Evolutionary conservation across 2,888 invertebrate genomes (phyloP), one percentile per base, ranked within the genome.

Genomic region (Drosophila merina): DNA sequence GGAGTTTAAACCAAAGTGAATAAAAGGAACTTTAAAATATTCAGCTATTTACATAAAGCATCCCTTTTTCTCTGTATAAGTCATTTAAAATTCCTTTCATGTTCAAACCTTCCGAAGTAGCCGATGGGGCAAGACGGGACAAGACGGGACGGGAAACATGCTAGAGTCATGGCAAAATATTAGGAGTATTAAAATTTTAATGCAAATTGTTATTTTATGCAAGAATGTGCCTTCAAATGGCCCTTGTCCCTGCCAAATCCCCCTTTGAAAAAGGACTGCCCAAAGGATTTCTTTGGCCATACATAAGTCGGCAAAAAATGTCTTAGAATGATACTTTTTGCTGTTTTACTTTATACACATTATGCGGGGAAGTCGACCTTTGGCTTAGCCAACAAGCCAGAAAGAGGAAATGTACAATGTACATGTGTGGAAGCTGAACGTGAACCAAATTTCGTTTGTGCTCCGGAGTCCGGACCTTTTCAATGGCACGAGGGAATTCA

Each of bases 141-240:
- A 20, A 33, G 8, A 33, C 9, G n/a, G 14, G 40, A 40, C 42
- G 42, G 40, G 76, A 58, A 64, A 75, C 31, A 73, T 55, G 58
- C 47, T 69, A 76, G 67, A 68, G 75, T 72, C 72, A 73, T 72
- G 72, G 71, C 72, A 67, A 86, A 80, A 87, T 84, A 86, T 84
- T 88, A 86, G 66, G 82, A 80, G 87, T 79, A 85, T 85, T 83
- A 79, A 71, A 82, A 80, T 80, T 86, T 77, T 87, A 83, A 87
- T 83, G 86, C 83, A 85, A 85, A 85, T 83, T 85, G 86, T 85
- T 85, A 87, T 85, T 87, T 85, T 80, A 85, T 85, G 80, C 88
- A 85, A 83, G 88, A 87, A 83, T 79, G 75, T 76, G 57, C 71
- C 67, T 42, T 51, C 67, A 55, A 64, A 67, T 49, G 70, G 73